Evolutionary conservation across 2,113 vertebrate genomes (phyloP).

Genomic region (Mus spicilegus): DNA sequence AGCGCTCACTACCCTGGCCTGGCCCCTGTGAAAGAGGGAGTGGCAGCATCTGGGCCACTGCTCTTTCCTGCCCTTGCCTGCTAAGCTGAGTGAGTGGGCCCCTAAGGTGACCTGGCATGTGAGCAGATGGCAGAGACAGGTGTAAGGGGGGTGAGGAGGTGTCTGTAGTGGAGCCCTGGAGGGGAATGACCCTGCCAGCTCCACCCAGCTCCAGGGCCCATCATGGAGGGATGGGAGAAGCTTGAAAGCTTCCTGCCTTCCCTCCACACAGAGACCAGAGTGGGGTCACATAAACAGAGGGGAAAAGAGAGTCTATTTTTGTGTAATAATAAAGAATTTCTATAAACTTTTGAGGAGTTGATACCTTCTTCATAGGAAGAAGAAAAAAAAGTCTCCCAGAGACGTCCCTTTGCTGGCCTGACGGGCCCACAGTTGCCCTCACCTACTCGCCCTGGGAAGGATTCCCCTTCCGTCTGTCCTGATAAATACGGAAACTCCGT

Average conservation of each 20-base stretch:
- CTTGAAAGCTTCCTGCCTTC: background rate
- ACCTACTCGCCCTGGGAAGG: background rate
- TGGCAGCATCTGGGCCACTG: background rate
- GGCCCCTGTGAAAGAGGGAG: background rate
- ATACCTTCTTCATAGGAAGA: background rate
- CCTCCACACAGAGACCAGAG: slow-evolving; percentile 67
- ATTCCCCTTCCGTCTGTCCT: background rate
- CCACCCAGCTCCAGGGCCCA: slow-evolving; percentile 57
- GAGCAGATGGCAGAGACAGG: slow-evolving; percentile 74
- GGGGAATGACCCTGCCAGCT: background rate
- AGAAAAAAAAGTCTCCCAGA: background rate
- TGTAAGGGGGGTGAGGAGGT: slow-evolving; percentile 39
- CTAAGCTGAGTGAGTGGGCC: slow-evolving; percentile 68
- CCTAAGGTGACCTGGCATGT: slow-evolving; percentile 73
- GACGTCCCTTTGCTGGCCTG: background rate
- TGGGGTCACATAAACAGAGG: slow-evolving; percentile 63
- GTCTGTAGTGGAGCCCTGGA: background rate
- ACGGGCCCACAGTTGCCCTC: background rate
- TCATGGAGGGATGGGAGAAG: background rate
- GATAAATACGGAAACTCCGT: slow-evolving; percentile 83
- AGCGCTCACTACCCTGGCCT: slow-evolving; percentile 71
- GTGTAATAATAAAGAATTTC: slow-evolving; percentile 86
- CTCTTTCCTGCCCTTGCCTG: slow-evolving; percentile 62
- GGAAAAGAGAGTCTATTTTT: slow-evolving; percentile 84
- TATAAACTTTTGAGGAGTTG: slow-evolving; percentile 64